phyloP scores from a whole-genome alignment of 2,888 invertebrate species.

The Unio pictorum region DNA sequence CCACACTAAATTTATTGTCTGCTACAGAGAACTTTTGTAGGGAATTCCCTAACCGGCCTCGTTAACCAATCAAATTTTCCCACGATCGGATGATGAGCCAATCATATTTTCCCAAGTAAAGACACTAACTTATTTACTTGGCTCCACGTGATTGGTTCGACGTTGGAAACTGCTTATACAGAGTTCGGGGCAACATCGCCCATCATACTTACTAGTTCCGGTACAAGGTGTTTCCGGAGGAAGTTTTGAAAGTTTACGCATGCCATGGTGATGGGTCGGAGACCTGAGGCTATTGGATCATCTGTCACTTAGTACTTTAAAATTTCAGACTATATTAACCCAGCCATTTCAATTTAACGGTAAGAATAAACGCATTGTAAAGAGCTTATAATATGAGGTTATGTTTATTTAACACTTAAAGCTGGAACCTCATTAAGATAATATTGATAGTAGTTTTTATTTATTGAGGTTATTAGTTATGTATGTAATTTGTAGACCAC shows the following conservation, averaged over 20 bases:
- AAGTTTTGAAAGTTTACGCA: slow-evolving; percentile 8
- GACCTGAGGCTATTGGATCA: not conserved
- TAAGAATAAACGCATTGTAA: too few relatives aligned
- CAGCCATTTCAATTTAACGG: too few relatives aligned
- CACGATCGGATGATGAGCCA: slow-evolving; percentile 55
- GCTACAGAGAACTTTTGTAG: slow-evolving; percentile 17
- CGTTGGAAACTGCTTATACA: not conserved
- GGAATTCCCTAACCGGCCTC: slow-evolving; percentile 50
- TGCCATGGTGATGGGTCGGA: slow-evolving; percentile 5
- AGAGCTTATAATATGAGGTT: too few relatives aligned
- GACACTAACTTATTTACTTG: slow-evolving; percentile 50
- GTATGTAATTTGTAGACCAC: too few relatives aligned
- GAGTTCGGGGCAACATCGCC: slow-evolving; percentile 6
- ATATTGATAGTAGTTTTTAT: too few relatives aligned
- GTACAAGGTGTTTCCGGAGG: slow-evolving; percentile 16
- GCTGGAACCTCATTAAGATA: too few relatives aligned
- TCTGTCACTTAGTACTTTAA: too few relatives aligned
- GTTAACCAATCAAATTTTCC: slow-evolving; percentile 52
- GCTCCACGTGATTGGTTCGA: slow-evolving; percentile 55
- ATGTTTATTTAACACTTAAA: too few relatives aligned
- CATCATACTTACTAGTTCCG: slow-evolving; percentile 6
- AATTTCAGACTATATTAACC: too few relatives aligned
- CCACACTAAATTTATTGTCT: slow-evolving; percentile 3
- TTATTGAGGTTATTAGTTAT: too few relatives aligned
- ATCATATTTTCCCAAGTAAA: slow-evolving; percentile 60